Conservation (phyloP, 92 coral and sea anemone genomes). For the Palythoa caribaeorum region DNA sequence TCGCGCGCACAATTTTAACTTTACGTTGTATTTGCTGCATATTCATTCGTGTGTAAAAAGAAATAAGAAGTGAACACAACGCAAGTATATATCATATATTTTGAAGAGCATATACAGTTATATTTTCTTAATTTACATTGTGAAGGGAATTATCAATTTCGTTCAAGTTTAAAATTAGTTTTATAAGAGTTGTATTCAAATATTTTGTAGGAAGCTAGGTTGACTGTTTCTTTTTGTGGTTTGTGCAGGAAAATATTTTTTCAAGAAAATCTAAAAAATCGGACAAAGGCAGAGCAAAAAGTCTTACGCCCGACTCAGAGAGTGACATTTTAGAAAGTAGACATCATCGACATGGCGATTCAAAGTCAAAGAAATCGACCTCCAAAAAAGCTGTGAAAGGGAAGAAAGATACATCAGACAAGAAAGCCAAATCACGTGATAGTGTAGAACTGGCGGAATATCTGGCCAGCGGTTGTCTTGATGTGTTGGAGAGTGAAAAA, state of each 20-base stretch:
- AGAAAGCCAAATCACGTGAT: conserved; percentile 54
- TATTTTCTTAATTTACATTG: too few relatives aligned
- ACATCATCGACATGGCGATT: conserved; percentile 14
- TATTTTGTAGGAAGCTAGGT: background rate
- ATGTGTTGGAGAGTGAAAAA: conserved; percentile 83
- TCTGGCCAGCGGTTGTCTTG: conserved; percentile 61
- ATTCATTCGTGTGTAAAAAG: too few relatives aligned
- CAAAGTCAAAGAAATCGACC: background rate
- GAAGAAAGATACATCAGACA: conserved; percentile 10
- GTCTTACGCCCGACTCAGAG: conserved; percentile 14
- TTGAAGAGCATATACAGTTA: too few relatives aligned
- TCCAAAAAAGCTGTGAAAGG: conserved; percentile 1
- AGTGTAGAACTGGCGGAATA: conserved; percentile 58
- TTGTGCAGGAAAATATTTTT: background rate
- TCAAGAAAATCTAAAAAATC: background rate
- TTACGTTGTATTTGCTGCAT: too few relatives aligned
- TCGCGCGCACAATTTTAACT: too few relatives aligned
- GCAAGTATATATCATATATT: too few relatives aligned
- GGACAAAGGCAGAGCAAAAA: background rate
- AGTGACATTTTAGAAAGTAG: background rate
- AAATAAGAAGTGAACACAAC: too few relatives aligned
- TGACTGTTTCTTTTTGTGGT: background rate
- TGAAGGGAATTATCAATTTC: too few relatives aligned
- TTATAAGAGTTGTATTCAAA: background rate
- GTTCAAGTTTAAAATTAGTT: too few relatives aligned